Conservation (phyloP, 2,888 invertebrate species). For the Uropetala carovei region DNA sequence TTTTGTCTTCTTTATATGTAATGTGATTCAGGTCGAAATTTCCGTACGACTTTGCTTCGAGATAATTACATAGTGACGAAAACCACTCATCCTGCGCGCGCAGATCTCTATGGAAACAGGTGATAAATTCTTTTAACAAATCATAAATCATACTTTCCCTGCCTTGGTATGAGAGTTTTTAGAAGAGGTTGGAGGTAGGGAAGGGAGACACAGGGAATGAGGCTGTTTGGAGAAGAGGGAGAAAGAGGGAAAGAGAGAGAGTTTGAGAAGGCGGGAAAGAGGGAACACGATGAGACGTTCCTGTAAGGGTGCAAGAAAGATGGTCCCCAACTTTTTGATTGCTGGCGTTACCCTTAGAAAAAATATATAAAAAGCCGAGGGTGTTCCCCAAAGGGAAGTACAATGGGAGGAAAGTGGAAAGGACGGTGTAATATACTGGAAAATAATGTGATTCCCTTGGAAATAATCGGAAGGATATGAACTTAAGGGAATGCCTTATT, state of each 20-base stretch:
- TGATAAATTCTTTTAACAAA: conserved; percentile 32
- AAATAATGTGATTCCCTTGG: conserved; percentile 7
- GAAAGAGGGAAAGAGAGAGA: background rate
- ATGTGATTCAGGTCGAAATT: background rate
- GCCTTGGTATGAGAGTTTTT: no score
- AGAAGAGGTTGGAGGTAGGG: no score
- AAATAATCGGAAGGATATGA: background rate
- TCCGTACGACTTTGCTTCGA: background rate
- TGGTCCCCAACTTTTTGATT: conserved; percentile 30
- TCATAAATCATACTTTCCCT: conserved; percentile 20
- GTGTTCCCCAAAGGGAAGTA: background rate
- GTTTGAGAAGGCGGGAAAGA: background rate
- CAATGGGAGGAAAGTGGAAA: background rate
- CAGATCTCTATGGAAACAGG: background rate
- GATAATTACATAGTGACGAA: conserved; percentile 5
- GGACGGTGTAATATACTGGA: background rate
- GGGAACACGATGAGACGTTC: background rate
- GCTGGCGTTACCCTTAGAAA: background rate
- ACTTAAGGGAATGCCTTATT: background rate
- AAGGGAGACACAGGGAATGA: background rate
- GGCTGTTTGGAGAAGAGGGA: background rate
- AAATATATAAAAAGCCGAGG: background rate
- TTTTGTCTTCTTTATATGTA: no score
- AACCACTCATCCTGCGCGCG: background rate
- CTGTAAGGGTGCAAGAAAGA: background rate